Conservation (phyloP, 2,888 invertebrate species). For the Orthonychiurus folsomi region DNA sequence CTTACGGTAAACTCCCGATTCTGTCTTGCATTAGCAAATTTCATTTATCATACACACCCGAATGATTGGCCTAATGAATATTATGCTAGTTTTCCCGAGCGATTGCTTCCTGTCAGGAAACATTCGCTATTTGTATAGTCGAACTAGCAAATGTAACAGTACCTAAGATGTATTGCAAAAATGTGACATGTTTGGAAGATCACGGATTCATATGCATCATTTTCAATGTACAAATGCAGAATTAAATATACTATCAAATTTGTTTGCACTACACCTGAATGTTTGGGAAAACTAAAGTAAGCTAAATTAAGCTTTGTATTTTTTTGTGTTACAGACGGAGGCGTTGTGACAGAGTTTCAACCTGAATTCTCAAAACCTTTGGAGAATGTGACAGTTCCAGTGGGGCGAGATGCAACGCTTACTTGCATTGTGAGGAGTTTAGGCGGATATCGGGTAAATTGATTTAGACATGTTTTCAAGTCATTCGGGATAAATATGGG, state of each 20-base stretch:
- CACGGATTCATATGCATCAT: too few species aligned
- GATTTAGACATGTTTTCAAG: too few species aligned
- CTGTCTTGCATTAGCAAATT: constrained; percentile 16
- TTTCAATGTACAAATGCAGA: too few species aligned
- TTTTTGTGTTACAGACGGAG: constrained; percentile 29
- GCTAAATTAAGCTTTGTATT: too few species aligned
- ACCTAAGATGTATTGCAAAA: too few species aligned
- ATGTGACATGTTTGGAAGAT: too few species aligned
- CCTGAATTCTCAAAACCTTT: constrained; percentile 78
- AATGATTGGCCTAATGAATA: constrained; percentile 17
- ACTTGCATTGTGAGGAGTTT: constrained; percentile 77
- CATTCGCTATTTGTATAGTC: too few species aligned
- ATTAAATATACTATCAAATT: background rate
- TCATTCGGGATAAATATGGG: too few species aligned
- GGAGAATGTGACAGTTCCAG: constrained; percentile 70
- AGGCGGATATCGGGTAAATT: constrained; percentile 76
- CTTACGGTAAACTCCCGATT: background rate
- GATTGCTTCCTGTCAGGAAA: constrained; percentile 2
- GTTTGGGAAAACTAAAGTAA: too few species aligned
- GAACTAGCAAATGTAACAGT: too few species aligned
- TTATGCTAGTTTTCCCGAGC: background rate
- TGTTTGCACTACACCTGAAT: background rate
- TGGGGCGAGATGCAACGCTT: constrained; percentile 78
- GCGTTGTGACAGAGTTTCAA: constrained; percentile 49
- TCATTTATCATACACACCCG: constrained; percentile 25